These are phyloP conservation scores for Bufo bufo DNA, from an alignment of 2,113 vertebrate genomes.

Conservation along the genomic window DNA sequence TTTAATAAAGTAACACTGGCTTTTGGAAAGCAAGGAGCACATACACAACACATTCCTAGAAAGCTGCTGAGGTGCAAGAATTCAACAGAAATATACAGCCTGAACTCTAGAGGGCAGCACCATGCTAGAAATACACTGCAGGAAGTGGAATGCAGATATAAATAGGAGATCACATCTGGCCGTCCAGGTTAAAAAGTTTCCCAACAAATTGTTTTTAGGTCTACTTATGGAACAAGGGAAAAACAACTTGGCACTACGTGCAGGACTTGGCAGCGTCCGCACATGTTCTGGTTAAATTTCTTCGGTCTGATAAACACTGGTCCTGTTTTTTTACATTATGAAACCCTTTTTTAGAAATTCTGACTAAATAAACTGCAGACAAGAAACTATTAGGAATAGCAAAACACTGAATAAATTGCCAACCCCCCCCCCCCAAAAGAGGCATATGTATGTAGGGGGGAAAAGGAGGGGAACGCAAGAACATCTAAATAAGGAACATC, in stretches of 20 bases:
- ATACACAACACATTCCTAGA: no score
- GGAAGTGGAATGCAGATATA: constrained; percentile 24
- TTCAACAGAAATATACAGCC: background rate
- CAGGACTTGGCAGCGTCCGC: constrained; percentile 8
- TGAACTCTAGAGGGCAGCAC: constrained; percentile 5
- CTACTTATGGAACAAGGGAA: constrained; percentile 40
- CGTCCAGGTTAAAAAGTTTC: background rate
- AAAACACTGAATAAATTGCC: background rate
- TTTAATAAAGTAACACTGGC: no score
- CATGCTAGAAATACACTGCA: background rate
- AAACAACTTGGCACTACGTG: constrained; percentile 27
- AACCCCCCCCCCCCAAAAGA: background rate
- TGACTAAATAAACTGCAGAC: constrained; percentile 42
- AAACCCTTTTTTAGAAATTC: constrained; percentile 20
- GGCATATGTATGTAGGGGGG: background rate
- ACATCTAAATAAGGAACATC: constrained; percentile 3
- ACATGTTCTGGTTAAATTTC: constrained; percentile 16
- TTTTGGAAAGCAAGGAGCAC: no score
- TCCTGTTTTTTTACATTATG: constrained; percentile 25
- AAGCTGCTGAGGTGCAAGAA: background rate
- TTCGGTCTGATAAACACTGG: constrained; percentile 1
- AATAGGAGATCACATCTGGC: background rate
- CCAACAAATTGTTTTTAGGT: constrained; percentile 27
- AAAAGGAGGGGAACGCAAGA: background rate
- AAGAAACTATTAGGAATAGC: constrained; percentile 4